Evolutionary conservation across 1,140 invertebrate genomes (phyloP).

Genomic region (Lasioglossum albipes): DNA sequence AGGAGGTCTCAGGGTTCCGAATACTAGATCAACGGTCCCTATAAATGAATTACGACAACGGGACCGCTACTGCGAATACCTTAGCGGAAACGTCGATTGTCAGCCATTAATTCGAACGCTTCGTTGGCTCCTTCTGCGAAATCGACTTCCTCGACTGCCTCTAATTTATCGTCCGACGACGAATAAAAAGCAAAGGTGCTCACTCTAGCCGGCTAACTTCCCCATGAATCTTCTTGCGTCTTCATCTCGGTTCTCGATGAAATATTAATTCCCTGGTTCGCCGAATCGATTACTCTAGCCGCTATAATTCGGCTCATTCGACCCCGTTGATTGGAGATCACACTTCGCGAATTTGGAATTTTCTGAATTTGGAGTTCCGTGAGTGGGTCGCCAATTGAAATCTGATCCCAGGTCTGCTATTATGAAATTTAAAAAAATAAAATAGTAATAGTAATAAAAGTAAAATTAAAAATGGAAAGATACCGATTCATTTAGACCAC

Average conservation of each 20-base stretch:
- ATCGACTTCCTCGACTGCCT: constrained; percentile 23
- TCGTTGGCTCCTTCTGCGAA: constrained; percentile 34
- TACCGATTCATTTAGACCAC: no score
- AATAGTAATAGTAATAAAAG: no score
- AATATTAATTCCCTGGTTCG: neutral
- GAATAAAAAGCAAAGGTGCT: constrained; percentile 26
- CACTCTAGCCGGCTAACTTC: neutral
- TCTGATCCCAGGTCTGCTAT: no score
- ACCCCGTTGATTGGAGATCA: no score
- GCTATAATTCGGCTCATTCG: no score
- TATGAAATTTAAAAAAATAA: no score
- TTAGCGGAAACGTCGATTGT: constrained; percentile 42
- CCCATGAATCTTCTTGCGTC: neutral
- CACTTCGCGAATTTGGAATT: no score
- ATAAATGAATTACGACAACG: constrained; percentile 55
- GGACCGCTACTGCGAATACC: constrained; percentile 11
- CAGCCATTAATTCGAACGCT: constrained; percentile 56
- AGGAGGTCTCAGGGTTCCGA: neutral
- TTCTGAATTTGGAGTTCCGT: no score
- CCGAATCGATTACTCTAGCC: neutral
- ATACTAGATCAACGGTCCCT: neutral
- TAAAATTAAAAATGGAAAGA: no score
- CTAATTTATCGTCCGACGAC: constrained; percentile 13
- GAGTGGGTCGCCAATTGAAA: no score
- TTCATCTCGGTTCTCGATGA: neutral